Percentiles rank a stretch among this genome's conserved stretches.
Evolutionary conservation across 2,113 vertebrate species (phyloP).

Genomic region (Phyllostomus discolor): DNA sequence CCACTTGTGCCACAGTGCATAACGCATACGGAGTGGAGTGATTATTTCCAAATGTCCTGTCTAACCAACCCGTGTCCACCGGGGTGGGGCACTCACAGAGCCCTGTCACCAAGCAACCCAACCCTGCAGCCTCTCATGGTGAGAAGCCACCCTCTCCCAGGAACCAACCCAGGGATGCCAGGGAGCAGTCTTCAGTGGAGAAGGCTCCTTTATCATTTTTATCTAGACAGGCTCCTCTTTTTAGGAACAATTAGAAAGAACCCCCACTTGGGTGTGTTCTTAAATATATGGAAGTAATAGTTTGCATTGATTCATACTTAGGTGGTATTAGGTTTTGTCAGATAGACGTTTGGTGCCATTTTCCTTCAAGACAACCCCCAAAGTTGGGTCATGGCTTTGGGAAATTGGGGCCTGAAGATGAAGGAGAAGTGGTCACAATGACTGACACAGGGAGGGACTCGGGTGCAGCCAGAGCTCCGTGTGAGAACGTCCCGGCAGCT

Average conservation of each 20-base stretch:
- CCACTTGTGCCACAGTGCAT: neutral
- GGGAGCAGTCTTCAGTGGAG: neutral
- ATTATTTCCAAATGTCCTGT: neutral
- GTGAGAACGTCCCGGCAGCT: neutral
- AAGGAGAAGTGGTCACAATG: neutral
- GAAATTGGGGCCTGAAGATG: neutral
- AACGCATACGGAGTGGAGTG: neutral
- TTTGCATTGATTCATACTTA: neutral
- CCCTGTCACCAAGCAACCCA: neutral
- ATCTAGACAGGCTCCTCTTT: neutral
- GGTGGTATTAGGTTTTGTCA: neutral
- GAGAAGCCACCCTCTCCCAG: neutral
- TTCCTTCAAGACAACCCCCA: neutral
- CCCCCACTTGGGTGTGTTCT: neutral
- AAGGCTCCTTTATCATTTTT: neutral
- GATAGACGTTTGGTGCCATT: neutral
- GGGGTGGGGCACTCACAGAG: neutral
- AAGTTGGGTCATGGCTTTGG: neutral
- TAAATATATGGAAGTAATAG: neutral
- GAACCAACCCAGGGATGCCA: no score
- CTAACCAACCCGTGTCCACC: neutral
- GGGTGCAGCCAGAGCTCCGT: rapidly evolving
- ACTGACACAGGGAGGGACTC: neutral
- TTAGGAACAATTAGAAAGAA: neutral
- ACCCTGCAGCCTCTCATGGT: neutral